A percentile compares a stretch with the other conserved stretches of the same genome.
Evolutionary conservation across 2,113 vertebrate genomes (phyloP).

Genomic region (Philantomba maxwellii): DNA sequence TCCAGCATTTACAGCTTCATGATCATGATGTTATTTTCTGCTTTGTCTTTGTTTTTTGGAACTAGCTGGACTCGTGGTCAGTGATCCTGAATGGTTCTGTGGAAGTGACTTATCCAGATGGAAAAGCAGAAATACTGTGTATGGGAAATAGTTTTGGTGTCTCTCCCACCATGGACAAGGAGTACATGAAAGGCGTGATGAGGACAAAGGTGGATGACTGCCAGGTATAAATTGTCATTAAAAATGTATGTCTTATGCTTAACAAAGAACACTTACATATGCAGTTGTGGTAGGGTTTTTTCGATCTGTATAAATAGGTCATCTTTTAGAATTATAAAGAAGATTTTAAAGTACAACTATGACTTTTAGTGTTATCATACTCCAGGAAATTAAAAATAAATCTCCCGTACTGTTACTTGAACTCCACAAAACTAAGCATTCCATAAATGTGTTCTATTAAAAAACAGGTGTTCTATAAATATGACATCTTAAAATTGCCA

Average conservation of each 20-base stretch:
- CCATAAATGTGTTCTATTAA: neutral
- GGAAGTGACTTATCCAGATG: conserved; percentile 94
- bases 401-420: neutral
- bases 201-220: conserved; percentile 99
- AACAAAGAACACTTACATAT: neutral
- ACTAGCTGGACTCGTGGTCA: conserved; percentile 98
- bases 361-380: neutral
- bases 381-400: neutral
- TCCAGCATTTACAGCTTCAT: neutral
- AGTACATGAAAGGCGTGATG: conserved; percentile 99
- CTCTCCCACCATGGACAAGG: conserved; percentile 97
- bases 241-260: neutral
- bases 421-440: neutral
- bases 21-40: neutral
- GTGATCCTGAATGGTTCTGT: conserved; percentile 98
- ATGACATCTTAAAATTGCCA: neutral
- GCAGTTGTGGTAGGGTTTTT: neutral
- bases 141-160: conserved; percentile 99
- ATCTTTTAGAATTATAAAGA: conserved; percentile 1
- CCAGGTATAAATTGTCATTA: conserved; percentile 84
- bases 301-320: neutral
- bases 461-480: neutral
- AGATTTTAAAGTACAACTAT: neutral
- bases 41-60: neutral
- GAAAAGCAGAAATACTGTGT: conserved; percentile 93